Conservation (phyloP, 2,797 vertebrate genomes). For the Molossus molossus region DNA sequence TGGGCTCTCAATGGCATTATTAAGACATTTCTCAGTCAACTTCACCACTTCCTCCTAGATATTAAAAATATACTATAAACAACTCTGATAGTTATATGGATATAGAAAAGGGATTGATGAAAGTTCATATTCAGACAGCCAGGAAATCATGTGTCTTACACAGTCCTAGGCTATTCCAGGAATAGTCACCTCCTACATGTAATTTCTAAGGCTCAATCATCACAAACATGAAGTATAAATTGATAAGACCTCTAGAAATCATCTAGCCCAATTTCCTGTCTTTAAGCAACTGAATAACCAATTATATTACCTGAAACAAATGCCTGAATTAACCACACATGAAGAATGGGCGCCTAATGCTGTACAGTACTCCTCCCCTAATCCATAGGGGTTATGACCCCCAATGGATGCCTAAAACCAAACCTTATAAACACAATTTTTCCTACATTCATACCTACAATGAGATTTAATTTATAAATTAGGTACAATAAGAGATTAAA, state of each 20-base stretch:
- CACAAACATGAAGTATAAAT: not conserved
- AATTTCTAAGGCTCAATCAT: not conserved
- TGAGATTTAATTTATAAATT: not conserved
- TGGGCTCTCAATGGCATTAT: conserved; percentile 92
- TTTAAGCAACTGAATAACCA: conserved; percentile 45
- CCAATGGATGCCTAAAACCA: not conserved
- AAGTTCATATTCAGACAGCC: conserved; percentile 30
- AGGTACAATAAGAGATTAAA: not conserved
- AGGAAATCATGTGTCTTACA: conserved; percentile 24
- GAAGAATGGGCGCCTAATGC: not conserved
- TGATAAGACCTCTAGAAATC: not conserved
- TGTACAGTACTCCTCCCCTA: not conserved
- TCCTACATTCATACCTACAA: not conserved
- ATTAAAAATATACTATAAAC: conserved; percentile 72
- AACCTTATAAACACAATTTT: not conserved
- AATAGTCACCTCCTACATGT: not conserved
- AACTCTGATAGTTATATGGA: not conserved
- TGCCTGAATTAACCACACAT: not conserved
- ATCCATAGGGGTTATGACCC: not conserved
- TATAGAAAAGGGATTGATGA: not conserved
- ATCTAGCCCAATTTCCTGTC: not conserved
- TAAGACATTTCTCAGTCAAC: conserved; percentile 95
- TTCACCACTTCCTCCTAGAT: conserved; percentile 95
- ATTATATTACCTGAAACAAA: not conserved
- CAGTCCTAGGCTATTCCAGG: not conserved